These are phyloP conservation scores for Drosophila phalerata DNA, from an alignment of 2,888 invertebrate genomes.

Conservation along the genomic window DNA sequence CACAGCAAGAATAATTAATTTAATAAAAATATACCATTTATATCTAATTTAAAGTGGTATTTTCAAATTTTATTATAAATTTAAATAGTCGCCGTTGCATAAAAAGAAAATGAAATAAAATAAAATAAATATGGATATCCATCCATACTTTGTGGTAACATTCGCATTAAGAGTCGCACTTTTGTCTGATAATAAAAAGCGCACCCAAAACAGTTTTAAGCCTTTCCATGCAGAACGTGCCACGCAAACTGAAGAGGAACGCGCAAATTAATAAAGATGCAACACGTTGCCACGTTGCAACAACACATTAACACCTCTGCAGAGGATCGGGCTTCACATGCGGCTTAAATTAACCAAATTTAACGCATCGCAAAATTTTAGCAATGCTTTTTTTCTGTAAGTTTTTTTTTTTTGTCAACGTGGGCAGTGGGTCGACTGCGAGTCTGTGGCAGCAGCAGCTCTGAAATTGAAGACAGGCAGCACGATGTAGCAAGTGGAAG, in stretches of 20 bases:
- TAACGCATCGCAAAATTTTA: conserved; percentile 76
- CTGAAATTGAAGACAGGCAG: conserved; percentile 13
- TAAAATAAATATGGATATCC: not conserved
- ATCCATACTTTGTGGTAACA: not conserved
- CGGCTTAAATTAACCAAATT: conserved; percentile 76
- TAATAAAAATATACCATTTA: too few relatives aligned
- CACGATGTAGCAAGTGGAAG: conserved; percentile 2
- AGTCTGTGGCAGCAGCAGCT: conserved; percentile 5
- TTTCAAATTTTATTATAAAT: too few relatives aligned
- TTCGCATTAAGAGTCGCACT: conserved; percentile 8
- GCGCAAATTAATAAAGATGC: conserved; percentile 56
- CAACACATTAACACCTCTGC: conserved; percentile 69
- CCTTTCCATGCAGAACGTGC: conserved; percentile 35
- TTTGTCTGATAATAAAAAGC: conserved; percentile 24
- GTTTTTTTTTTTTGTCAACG: conserved; percentile 64
- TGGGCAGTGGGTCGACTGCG: conserved; percentile 61
- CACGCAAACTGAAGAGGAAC: conserved; percentile 14
- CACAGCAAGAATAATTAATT: not conserved
- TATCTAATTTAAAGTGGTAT: too few relatives aligned
- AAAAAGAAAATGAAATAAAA: not conserved
- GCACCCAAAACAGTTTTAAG: conserved; percentile 26
- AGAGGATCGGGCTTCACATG: conserved; percentile 25
- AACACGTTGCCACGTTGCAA: conserved; percentile 47
- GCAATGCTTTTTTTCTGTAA: conserved; percentile 20
- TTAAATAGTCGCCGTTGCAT: not conserved